Percentiles rank a stretch among this genome's conserved stretches.
Evolutionary conservation across 2,797 vertebrate species (phyloP).

Genomic region (Pygocentrus nattereri): DNA sequence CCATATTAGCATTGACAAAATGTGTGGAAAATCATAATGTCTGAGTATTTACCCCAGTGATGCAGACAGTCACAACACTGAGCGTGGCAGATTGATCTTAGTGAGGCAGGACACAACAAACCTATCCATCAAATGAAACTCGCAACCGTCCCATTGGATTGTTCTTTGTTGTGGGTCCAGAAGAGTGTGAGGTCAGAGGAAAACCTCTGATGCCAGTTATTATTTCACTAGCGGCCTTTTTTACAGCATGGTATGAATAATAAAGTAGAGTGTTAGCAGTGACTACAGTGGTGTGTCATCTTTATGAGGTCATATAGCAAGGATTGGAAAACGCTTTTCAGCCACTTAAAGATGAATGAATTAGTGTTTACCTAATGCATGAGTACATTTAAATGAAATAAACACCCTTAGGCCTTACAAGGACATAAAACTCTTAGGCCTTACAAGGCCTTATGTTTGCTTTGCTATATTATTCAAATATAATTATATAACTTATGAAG

Average conservation of each 20-base stretch:
- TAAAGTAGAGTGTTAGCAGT: constrained; percentile 74
- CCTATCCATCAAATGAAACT: constrained; percentile 67
- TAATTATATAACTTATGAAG: too few species aligned
- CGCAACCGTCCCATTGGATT: background rate
- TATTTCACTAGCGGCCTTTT: constrained; percentile 69
- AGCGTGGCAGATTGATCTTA: constrained; percentile 55
- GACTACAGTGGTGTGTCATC: constrained; percentile 73
- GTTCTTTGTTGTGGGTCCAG: constrained; percentile 69
- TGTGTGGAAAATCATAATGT: background rate
- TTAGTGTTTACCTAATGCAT: background rate
- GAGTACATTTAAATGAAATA: background rate
- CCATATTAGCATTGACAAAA: background rate
- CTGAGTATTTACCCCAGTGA: constrained; percentile 15
- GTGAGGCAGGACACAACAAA: constrained; percentile 72
- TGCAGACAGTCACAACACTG: background rate
- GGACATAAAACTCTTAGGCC: too few species aligned
- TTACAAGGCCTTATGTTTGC: too few species aligned
- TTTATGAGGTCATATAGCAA: constrained; percentile 66
- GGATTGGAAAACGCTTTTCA: constrained; percentile 31
- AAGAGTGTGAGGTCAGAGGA: constrained; percentile 64
- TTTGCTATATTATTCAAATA: too few species aligned
- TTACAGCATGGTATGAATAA: constrained; percentile 52
- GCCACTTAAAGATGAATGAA: background rate
- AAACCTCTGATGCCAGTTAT: constrained; percentile 14
- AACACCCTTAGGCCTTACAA: background rate